These are phyloP conservation scores for Myotis myotis DNA, from an alignment of 2,797 vertebrate species.

Conservation along the genomic window DNA sequence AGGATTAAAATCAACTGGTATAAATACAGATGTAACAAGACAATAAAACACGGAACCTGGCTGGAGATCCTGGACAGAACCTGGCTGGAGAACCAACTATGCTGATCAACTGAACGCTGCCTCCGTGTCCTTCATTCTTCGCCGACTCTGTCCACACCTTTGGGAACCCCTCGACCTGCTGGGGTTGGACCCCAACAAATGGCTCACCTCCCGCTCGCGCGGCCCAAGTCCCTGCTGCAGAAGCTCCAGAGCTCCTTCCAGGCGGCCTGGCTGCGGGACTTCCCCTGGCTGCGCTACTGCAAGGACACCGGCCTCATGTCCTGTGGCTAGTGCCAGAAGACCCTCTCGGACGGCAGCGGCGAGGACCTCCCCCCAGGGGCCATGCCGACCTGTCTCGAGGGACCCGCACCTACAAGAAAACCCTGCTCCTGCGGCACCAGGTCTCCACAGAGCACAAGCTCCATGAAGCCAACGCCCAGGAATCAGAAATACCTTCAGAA, in stretches of 20 bases:
- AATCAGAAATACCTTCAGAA: constrained; percentile 90
- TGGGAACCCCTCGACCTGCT: too few relatives aligned
- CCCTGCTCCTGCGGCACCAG: constrained; percentile 95
- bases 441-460: constrained; percentile 95
- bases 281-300: constrained; percentile 95
- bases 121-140: too few relatives aligned
- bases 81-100: too few relatives aligned
- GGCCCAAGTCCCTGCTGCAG: constrained; percentile 94
- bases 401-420: constrained; percentile 96
- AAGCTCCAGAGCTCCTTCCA: constrained; percentile 95
- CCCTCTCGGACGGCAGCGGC: constrained; percentile 80
- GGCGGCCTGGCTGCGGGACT: constrained; percentile 95
- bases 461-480: constrained; percentile 93
- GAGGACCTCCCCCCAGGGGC: constrained; percentile 65
- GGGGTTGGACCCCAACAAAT: too few relatives aligned
- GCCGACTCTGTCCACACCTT: too few relatives aligned
- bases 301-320: constrained; percentile 97
- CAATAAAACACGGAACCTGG: too few relatives aligned
- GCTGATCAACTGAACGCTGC: too few relatives aligned
- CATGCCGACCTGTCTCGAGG: constrained; percentile 96
- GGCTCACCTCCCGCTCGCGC: constrained; percentile 90
- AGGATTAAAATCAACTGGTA: too few relatives aligned
- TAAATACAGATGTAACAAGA: too few relatives aligned
- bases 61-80: too few relatives aligned
- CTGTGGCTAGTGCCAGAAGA: constrained; percentile 95